Evolutionary conservation across 2,888 invertebrate species (phyloP), one percentile per base, ranked within the genome.

Genomic region (Girardia tigrina): DNA sequence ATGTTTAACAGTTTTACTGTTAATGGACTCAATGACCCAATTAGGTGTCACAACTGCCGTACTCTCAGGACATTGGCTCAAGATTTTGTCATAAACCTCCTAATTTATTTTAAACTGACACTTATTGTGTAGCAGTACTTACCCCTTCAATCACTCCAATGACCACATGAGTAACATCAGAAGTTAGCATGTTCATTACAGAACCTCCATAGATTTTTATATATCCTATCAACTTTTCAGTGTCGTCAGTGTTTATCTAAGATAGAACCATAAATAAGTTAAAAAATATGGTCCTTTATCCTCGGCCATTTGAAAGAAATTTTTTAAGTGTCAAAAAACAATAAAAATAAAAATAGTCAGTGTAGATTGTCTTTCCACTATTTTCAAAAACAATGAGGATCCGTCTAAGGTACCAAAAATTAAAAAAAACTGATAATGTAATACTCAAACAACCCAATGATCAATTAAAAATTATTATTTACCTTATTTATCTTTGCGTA

Each of bases 11-110:
- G 36, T 12, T 36, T 36, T 36, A 36, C 36, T 36, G n/a, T 16
- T 69, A 20, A 76, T 27, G 26, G 36, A 77, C 16, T 76, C 75
- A 20, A 29, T 42, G 12, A 76, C 36, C 76, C 76, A 76, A 29
- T 76, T 74, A 4, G 76, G 76, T 16, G 74, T 76, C 6, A 76
- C 76, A 36, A 36, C 16, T 36, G 36, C 36, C 16, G 8, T 36
- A 12, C 16, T 36, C 8, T 36, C 36, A 12, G 36, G 16, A 16
- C 36, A 36, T 16, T 36, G 36, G 16, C 12, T 12, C 8, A 36
- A 8, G 16, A 36, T 16, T 36, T 36, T 36, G 12, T 36, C 36
- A 36, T 36, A 36, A 36, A 36, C 12, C 16, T 36, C 36, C 36
- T 36, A 16, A n/a, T n/a, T n/a, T n/a, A n/a, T n/a, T n/a, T n/a